phyloP scores from a whole-genome alignment of 2,888 invertebrate species.

The Dryocosmus kuriphilus region DNA sequence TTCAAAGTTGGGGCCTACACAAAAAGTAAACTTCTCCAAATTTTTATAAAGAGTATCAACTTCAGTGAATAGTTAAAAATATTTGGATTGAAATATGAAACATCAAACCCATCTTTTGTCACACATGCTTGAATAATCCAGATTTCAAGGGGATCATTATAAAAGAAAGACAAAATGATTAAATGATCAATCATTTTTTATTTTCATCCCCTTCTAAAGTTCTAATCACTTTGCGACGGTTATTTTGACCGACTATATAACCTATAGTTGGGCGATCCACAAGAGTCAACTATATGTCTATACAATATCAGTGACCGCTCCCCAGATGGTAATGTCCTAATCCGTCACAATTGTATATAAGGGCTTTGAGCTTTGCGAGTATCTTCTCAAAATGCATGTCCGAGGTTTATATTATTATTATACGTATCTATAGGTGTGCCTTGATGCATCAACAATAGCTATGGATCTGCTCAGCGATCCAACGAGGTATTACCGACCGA shows the following conservation, averaged over 20 bases:
- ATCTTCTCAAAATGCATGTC: conserved; percentile 70
- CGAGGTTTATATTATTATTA: conserved; percentile 52
- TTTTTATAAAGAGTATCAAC: too few species aligned
- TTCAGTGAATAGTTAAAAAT: too few species aligned
- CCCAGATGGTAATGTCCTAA: conserved; percentile 20
- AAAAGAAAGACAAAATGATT: too few species aligned
- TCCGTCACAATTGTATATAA: conserved; percentile 67
- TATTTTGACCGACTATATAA: conserved; percentile 29
- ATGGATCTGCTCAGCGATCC: conserved; percentile 70
- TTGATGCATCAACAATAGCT: conserved; percentile 71
- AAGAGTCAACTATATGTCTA: conserved; percentile 1
- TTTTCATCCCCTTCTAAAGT: not conserved
- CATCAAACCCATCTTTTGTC: too few species aligned
- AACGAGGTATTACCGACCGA: conserved; percentile 73
- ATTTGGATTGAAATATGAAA: too few species aligned
- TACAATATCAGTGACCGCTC: not conserved
- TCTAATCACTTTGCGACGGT: not conserved
- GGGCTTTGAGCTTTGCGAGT: conserved; percentile 68
- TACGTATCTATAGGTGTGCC: conserved; percentile 60
- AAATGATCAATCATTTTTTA: not conserved
- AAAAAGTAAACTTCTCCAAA: too few species aligned
- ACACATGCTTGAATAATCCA: too few species aligned
- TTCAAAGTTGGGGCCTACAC: too few species aligned
- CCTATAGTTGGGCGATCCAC: not conserved
- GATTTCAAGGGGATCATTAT: too few species aligned